A percentile compares a stretch with the other conserved stretches of the same genome.
These are phyloP conservation scores for Bombus ignitus DNA, from an alignment of 1,140 invertebrate genomes.

Conservation along the genomic window DNA sequence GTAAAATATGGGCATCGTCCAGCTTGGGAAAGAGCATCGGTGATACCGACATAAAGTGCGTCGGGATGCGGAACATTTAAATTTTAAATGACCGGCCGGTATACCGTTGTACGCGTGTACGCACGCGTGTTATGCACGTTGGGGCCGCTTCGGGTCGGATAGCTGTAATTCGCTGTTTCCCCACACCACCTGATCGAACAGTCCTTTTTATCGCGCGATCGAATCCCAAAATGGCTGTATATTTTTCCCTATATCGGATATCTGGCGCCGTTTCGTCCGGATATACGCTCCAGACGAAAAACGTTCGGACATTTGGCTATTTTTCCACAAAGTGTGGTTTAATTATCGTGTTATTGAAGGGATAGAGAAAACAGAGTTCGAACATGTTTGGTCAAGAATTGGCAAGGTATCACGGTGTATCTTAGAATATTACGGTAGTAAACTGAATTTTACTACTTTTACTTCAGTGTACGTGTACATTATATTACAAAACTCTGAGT, in stretches of 20 bases:
- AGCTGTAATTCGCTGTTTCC: constrained; percentile 69
- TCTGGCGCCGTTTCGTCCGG: neutral
- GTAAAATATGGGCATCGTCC: constrained; percentile 11
- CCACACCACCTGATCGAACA: constrained; percentile 42
- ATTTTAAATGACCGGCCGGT: constrained; percentile 65
- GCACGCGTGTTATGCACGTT: constrained; percentile 22
- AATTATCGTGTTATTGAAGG: no score
- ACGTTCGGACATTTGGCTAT: neutral
- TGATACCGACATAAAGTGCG: constrained; percentile 53
- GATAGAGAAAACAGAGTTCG: no score
- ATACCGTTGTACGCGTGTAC: constrained; percentile 48
- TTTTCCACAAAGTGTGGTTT: neutral
- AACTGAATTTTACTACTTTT: no score
- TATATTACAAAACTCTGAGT: no score
- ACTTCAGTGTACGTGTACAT: no score
- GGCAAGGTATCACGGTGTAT: no score
- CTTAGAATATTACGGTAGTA: no score
- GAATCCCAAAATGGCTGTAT: constrained; percentile 39
- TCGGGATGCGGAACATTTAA: constrained; percentile 64
- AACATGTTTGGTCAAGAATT: no score
- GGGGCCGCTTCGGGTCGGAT: constrained; percentile 56
- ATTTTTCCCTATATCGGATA: constrained; percentile 32
- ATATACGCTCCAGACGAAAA: neutral
- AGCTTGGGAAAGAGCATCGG: constrained; percentile 27
- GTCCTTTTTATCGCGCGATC: constrained; percentile 58